Base-by-base conservation (phyloP, 2,797 vertebrate genomes). In the Dendrocincla fuliginosa region DNA sequence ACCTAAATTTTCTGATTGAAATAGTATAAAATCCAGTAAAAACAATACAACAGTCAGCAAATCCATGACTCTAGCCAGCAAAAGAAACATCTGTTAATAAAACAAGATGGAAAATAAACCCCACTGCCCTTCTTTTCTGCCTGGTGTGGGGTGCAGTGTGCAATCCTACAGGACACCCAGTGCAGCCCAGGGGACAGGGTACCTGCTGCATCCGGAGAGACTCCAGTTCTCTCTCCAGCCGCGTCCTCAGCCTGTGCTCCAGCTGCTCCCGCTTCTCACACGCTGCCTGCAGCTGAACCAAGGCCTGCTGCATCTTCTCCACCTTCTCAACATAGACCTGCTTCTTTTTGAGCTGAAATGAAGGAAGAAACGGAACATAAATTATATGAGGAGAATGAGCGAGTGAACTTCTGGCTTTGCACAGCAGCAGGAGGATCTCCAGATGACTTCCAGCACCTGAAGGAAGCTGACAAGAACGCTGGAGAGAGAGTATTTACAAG, bases 261-360 rank as follows among this genome's bases (percentile, higher is more conserved):
- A 99, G 98, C 96, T 99, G 99, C 55, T 99, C 99, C 68, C 99
- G 98, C 96, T 99, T 99, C 97, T 99, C 99, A 59, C 99, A 99
- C 0, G 99, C 99, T 2, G 99, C 99, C 97, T 99, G 99, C 18
- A 99, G 98, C 97, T 99, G 99, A 14, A 98, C 98, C 91, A 99
- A 90, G 9, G 99, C 99, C 96, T 99, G 99, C 96, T 99, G 99
- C 99, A 99, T 99, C 90, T 99, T 98, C 97, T 99, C 99, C 95
- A 99, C 99, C 95, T 99, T 99, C 97, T 99, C 99, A 8, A 99
- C 99, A 1, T 99, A 99, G 50, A 99, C 99, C 97, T 99, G 99
- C 97, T 99, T 99, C 97, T 99, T 99, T 94, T 99, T 99, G 84
- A 99, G 98, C 99, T 99, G 81, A 8, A 95, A 94, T 18, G 32